phyloP scores from a whole-genome alignment of 1,140 invertebrate species.

The Habropoda laboriosa region DNA sequence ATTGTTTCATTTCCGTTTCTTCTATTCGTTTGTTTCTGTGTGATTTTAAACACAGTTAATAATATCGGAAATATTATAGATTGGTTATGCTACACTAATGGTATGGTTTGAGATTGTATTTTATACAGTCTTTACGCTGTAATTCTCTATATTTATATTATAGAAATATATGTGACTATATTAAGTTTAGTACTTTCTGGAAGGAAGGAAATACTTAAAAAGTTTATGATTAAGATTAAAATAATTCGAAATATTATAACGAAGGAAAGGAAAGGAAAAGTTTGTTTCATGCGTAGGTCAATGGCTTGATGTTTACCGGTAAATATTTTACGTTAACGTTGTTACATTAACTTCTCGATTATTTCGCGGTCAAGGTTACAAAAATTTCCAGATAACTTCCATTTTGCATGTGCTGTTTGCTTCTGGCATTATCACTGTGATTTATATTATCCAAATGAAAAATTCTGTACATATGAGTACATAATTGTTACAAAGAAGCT shows the following conservation, averaged over 20 bases:
- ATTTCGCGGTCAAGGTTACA: not conserved
- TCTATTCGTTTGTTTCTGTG: not conserved
- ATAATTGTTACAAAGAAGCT: slow-evolving; percentile 23
- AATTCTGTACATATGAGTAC: slow-evolving; percentile 31
- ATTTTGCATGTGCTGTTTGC: slow-evolving; percentile 7
- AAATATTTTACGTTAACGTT: not conserved
- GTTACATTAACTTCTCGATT: not conserved
- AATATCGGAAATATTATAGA: not conserved
- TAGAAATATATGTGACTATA: no score
- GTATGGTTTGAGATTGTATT: not conserved
- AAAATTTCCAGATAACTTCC: not conserved
- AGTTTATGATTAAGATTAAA: no score
- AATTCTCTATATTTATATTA: not conserved
- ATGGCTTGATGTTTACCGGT: not conserved
- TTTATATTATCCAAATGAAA: not conserved
- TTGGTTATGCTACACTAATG: not conserved
- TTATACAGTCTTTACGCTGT: not conserved
- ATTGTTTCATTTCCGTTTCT: not conserved
- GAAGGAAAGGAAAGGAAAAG: not conserved
- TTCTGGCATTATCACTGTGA: not conserved
- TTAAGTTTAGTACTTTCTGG: not conserved
- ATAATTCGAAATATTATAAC: not conserved
- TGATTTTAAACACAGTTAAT: not conserved
- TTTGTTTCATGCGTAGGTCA: not conserved
- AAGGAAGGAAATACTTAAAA: not conserved